Evolutionary conservation across 2,888 invertebrate genomes (phyloP).

Genomic region (Antheraea assamensis): DNA sequence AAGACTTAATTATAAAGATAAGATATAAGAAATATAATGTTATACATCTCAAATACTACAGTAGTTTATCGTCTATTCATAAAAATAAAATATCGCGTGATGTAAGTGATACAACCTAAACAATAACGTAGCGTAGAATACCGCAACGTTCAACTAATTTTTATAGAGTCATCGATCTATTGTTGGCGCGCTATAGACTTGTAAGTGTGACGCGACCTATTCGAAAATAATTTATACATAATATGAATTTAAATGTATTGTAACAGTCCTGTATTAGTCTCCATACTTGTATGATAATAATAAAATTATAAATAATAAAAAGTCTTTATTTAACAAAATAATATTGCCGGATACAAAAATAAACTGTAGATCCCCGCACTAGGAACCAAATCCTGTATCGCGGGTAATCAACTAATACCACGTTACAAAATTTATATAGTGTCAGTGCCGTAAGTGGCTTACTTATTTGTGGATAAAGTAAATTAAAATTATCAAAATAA

Average conservation of each 20-base stretch:
- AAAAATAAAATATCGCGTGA: constrained; percentile 26
- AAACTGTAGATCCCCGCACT: no score
- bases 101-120: constrained; percentile 22
- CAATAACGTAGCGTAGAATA: constrained; percentile 29
- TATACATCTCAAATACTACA: background rate
- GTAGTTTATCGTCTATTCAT: constrained; percentile 7
- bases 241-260: constrained; percentile 23
- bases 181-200: constrained; percentile 25
- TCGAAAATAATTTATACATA: constrained; percentile 22
- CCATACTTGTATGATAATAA: background rate
- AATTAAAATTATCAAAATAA: no score
- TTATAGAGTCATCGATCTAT: constrained; percentile 29
- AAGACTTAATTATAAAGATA: no score
- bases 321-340: no score
- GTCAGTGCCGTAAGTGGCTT: no score
- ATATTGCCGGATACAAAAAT: no score
- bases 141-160: constrained; percentile 39
- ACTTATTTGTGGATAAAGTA: no score
- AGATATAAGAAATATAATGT: background rate
- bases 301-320: no score
- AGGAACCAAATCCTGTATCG: no score
- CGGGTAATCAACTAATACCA: no score
- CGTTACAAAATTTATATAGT: no score
- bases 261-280: background rate
- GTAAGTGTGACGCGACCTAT: constrained; percentile 28